Evolutionary conservation across 2,888 invertebrate species (phyloP).

Genomic region (Eupithecia dodoneata): DNA sequence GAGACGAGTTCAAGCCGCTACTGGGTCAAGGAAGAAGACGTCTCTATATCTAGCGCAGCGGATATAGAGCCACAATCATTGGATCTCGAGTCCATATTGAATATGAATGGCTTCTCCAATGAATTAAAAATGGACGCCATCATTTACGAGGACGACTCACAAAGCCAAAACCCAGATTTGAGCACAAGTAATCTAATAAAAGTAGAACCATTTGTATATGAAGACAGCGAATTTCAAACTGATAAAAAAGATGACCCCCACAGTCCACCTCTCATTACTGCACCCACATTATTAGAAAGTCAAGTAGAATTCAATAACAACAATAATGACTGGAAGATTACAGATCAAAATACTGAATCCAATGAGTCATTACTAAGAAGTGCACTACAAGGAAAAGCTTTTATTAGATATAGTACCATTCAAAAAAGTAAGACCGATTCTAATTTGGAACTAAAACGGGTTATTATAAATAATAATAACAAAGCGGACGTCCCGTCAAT

Average conservation of each 20-base stretch:
- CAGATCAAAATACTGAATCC: slow-evolving; percentile 87
- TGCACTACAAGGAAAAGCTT: slow-evolving; percentile 92
- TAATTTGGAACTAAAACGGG: slow-evolving; percentile 71
- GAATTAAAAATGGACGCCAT: slow-evolving; percentile 89
- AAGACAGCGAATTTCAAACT: slow-evolving; percentile 71
- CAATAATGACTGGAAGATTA: slow-evolving; percentile 93
- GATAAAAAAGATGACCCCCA: slow-evolving; percentile 77
- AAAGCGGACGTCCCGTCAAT: slow-evolving; percentile 83
- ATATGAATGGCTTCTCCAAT: slow-evolving; percentile 86
- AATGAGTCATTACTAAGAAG: slow-evolving; percentile 91
- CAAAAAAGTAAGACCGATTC: slow-evolving; percentile 80
- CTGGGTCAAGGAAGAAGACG: slow-evolving; percentile 87
- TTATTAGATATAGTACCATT: slow-evolving; percentile 82
- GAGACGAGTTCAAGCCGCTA: slow-evolving; percentile 86
- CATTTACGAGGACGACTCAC: slow-evolving; percentile 91
- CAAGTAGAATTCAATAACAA: slow-evolving; percentile 87
- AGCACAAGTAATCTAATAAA: slow-evolving; percentile 85
- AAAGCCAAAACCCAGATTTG: slow-evolving; percentile 89
- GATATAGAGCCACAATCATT: slow-evolving; percentile 85
- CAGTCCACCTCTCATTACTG: slow-evolving; percentile 74
- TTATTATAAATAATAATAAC: slow-evolving; percentile 77
- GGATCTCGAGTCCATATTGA: slow-evolving; percentile 92
- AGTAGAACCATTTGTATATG: slow-evolving; percentile 75
- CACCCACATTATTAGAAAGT: slow-evolving; percentile 81
- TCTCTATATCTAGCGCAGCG: slow-evolving; percentile 84